A percentile compares a stretch with the other conserved stretches of the same genome.
Conservation (phyloP, 1,140 invertebrate genomes). For the Cardiocondyla obscurior region DNA sequence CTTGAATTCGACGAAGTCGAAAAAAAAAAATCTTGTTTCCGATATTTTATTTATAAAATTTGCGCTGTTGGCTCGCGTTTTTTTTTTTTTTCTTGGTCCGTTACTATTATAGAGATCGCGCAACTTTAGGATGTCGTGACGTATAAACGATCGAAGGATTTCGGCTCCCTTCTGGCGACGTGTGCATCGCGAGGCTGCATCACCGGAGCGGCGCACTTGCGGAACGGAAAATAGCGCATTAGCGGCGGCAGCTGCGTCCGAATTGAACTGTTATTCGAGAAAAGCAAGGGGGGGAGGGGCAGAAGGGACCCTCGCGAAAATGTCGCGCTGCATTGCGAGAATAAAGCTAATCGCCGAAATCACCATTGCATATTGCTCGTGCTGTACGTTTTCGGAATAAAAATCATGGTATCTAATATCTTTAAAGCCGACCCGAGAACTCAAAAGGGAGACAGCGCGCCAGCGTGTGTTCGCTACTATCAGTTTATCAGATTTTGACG, state of each 20-base stretch:
- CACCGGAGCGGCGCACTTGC: background rate
- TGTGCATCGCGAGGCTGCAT: constrained; percentile 1
- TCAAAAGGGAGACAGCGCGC: background rate
- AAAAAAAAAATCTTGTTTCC: background rate
- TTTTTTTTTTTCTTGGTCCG: too few relatives aligned
- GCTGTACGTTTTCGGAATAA: constrained; percentile 4
- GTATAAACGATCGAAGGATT: constrained; percentile 11
- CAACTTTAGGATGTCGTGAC: background rate
- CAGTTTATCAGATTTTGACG: constrained; percentile 82
- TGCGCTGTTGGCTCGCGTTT: background rate
- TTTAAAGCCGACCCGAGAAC: background rate
- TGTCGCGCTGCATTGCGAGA: background rate
- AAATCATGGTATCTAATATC: constrained; percentile 4
- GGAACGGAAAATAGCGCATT: constrained; percentile 39
- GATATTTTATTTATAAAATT: background rate
- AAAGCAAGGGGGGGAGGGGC: background rate
- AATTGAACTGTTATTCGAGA: constrained; percentile 50
- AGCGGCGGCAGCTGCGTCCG: constrained; percentile 38
- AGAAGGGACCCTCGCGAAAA: constrained; percentile 4
- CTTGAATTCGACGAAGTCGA: background rate
- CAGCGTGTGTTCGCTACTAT: constrained; percentile 77
- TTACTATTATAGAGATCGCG: background rate
- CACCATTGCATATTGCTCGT: constrained; percentile 1
- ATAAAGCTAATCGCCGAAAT: constrained; percentile 17
- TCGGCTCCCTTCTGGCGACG: background rate